Evolutionary conservation across 2,797 vertebrate species (phyloP), one percentile per base, ranked within the genome.

Genomic region (Acanthopagrus latus): DNA sequence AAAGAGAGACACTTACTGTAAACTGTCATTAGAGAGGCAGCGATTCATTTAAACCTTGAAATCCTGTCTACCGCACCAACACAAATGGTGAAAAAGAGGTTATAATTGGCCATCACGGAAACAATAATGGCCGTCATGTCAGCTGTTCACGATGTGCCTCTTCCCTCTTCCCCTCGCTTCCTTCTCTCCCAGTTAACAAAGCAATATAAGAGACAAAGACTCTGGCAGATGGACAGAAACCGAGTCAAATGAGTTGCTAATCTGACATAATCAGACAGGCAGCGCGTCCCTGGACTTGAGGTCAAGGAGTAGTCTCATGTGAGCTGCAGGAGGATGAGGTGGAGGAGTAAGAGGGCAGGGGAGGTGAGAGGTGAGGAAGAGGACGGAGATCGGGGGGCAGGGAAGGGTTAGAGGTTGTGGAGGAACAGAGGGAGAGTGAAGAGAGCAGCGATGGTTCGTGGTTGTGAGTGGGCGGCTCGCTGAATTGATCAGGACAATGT

Each of bases 81-180:
- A 78, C 71, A 87, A 76, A 86, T 71, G 67, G 41, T 52, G 56
- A 77, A 83, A 80, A 87, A 78, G 70, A 80, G 62, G 65, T 83
- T 86, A 69, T 90, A 94, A 93, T 90, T 91, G 90, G 88, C 83
- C 85, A 77, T 88, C 87, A 88, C 58, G 74, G 66, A 41, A 38
- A 84, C 29, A 21, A 76, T 89, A 91, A 90, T 86, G 71, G 74
- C 48, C 41, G 6, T 83, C 80, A 73, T 83, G 86, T 87, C 82
- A 87, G 76, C 57, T 9, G 54, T 38, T 82, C 62, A 75, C 64
- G 77, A 78, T 46, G 50, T 64, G 64, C 46, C 56, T 73, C 59
- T 64, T 66, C 18, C 46, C 21, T 73, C 65, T 63, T 85, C 71
- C 64, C 12, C 38, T 16, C 41, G 43, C 78, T 60, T 87, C 64